Base-by-base conservation (phyloP, 2,888 invertebrate species). In the Leucophora obtusa region DNA sequence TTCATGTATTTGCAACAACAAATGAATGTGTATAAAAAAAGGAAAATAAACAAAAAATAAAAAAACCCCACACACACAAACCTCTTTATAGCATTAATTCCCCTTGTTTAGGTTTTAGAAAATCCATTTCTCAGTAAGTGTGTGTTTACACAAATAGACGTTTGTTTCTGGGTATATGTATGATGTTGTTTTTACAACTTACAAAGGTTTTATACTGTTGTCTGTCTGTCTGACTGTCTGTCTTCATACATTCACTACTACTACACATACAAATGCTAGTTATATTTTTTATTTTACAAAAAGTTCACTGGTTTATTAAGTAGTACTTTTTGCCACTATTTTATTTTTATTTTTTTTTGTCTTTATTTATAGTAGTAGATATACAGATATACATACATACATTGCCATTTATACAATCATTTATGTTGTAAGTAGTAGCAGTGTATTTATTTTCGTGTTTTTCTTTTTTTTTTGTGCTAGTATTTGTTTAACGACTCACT, bases 271-370 rank as follows among this genome's bases (percentile, higher is more conserved):
- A 14, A 47, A 38, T 38, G 14, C 4, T 11, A 47, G n/a, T 24
- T 24, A 6, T 14, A 15, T 2, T 54, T 11, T 17, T 9, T 54
- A 21, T 6, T 0, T 17, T n/a, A 43, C 38, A 68, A 75, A 70
- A 80, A 68, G 79, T 75, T 80, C 79, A 80, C 66, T 75, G 79
- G 71, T 80, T 80, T 80, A 80, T 75, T 75, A 75, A 80, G 79
- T 71, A 75, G 69, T 24, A 60, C 58, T 65, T 74, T 60, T 50
- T 24, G 21, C 47, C 62, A 56, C 56, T 69, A n/a, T n/a, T n/a
- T n/a, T n/a, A n/a, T n/a, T n/a, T n/a, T 69, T 33, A 7, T 50
- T 56, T 50, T 21, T 58, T 62, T 33, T 28, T 50, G 47, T 35
- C 43, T 47, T 50, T 54, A 54, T 58, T 74, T 68, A 47, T 68